A percentile compares a stretch with the other conserved stretches of the same genome.
phyloP scores from a whole-genome alignment of 2,797 vertebrate species.

The Coracias cyanogaster region DNA sequence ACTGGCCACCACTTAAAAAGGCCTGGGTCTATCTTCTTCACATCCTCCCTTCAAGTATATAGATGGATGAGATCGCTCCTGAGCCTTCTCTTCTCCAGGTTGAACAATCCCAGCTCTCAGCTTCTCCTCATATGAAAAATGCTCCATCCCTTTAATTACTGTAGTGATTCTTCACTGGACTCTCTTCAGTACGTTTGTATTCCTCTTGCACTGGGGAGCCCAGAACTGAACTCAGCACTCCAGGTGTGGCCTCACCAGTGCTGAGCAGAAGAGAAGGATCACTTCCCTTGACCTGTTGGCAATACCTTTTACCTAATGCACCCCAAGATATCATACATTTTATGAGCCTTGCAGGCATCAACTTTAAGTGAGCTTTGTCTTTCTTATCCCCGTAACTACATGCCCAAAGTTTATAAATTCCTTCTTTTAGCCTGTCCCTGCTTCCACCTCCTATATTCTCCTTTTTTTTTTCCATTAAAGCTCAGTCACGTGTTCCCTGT shows the following conservation, averaged over 20 bases:
- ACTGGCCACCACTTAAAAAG: not conserved
- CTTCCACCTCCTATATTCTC: not conserved
- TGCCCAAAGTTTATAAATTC: not conserved
- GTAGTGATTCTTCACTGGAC: not conserved
- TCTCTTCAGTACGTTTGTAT: not conserved
- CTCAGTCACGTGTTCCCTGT: not conserved
- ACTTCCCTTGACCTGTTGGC: not conserved
- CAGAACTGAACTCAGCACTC: not conserved
- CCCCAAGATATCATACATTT: fast-evolving
- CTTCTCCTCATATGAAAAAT: not conserved
- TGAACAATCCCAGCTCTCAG: not conserved
- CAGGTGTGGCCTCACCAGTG: not conserved
- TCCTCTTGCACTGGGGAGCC: not conserved
- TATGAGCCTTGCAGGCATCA: not conserved
- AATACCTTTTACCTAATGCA: not conserved
- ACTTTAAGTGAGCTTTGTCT: not conserved
- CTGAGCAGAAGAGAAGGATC: not conserved
- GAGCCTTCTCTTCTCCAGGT: not conserved
- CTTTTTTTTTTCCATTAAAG: not conserved
- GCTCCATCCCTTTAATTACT: not conserved
- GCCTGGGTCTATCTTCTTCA: not conserved
- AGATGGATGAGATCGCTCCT: not conserved
- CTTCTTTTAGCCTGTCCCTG: not conserved
- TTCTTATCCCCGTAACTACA: not conserved
- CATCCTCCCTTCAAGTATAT: not conserved